Evolutionary conservation across 1,140 invertebrate genomes (phyloP), one percentile per base, ranked within the genome.

Genomic region (Magallana ariakensis): DNA sequence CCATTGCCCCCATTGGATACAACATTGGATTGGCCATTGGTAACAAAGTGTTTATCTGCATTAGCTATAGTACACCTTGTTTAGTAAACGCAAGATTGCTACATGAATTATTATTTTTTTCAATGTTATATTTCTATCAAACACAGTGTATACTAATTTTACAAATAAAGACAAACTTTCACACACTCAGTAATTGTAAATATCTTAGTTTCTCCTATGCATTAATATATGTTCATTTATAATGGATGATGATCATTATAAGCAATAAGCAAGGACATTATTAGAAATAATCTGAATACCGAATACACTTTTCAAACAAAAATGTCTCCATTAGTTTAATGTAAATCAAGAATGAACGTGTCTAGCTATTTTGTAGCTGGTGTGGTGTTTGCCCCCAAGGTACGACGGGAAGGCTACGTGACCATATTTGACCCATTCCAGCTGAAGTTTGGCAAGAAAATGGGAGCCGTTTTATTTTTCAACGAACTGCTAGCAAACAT

Each of bases 371-470:
- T 86, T 87, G 26, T 56, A 92, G 92, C 87, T 81, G 92, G 89
- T 5, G 11, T 92, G 9, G 81, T 92, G 16, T 91, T 89, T 83
- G 92, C 90, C 6, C 90, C 90, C 15, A 92, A 91, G 84, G 91
- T 92, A 86, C 84, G 92, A 80, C 54, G 83, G 53, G 88, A 53
- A 11, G 86, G 85, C 19, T 92, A 91, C 87, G 84, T 91, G 0
- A 92, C 92, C 22, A 92, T 92, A 84, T 90, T 92, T 60, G 92
- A 93, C 85, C 91, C 91, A 8, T 90, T 93, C 58, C 92, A 92
- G 85, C 60, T 89, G 2, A 93, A 91, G 87, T 92, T 89, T 66
- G 92, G 92, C 6, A 84, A 89, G n/a, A 89, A 84, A 46, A 89
- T 93, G 58, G 92, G 92, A 11, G 90, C 85, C 16, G 16, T 92